phyloP scores from a whole-genome alignment of 2,797 vertebrate species.

The Lagodon rhomboides region DNA sequence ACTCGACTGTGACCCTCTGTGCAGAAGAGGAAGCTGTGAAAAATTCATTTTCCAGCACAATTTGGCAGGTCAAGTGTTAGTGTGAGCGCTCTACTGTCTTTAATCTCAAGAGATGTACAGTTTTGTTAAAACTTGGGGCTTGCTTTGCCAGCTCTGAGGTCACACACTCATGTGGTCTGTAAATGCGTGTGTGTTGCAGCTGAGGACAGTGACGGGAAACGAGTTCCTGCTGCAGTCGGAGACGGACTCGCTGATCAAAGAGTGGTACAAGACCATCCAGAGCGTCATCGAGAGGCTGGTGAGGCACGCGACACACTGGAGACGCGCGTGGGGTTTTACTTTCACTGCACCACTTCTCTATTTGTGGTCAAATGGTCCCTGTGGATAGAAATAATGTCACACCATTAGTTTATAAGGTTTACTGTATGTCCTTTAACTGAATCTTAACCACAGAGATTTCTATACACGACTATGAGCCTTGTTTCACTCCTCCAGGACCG shows the following conservation, averaged over 20 bases:
- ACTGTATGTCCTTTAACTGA: not conserved
- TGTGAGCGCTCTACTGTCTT: not conserved
- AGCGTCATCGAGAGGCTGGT: constrained; percentile 91
- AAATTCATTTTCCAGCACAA: constrained; percentile 9
- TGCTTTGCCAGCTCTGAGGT: not conserved
- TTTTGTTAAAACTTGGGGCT: not conserved
- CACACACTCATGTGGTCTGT: not conserved
- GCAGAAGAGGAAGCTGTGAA: constrained; percentile 45
- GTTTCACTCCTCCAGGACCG: constrained; percentile 83
- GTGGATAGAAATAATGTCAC: not conserved
- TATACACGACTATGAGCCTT: not conserved
- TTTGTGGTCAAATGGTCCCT: constrained; percentile 1
- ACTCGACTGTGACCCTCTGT: not conserved
- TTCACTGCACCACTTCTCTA: constrained; percentile 7
- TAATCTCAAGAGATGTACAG: not conserved
- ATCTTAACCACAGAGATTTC: not conserved
- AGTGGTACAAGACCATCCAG: constrained; percentile 92
- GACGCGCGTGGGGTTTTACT: not conserved
- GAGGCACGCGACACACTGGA: constrained; percentile 59
- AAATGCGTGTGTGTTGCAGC: constrained; percentile 74
- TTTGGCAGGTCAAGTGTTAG: not conserved
- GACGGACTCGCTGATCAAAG: constrained; percentile 88
- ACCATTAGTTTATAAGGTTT: not conserved
- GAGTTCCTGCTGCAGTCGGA: constrained; percentile 95
- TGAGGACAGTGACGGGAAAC: constrained; percentile 93